These are phyloP conservation scores for Pelobates fuscus DNA, from an alignment of 2,113 vertebrate genomes.

Conservation along the genomic window DNA sequence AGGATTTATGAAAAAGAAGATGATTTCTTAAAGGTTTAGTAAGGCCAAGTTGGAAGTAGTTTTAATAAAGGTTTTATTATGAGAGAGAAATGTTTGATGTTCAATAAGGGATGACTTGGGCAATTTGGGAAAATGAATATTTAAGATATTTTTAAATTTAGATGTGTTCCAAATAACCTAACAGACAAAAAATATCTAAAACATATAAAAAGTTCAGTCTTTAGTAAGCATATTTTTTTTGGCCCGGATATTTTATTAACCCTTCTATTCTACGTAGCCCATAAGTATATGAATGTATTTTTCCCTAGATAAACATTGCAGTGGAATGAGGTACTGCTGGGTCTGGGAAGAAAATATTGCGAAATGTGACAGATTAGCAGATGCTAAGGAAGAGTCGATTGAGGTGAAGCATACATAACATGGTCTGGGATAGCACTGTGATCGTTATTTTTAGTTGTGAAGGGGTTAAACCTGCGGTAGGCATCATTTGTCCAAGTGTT, in stretches of 20 bases:
- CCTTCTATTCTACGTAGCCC: neutral
- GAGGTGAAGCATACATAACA: constrained; percentile 30
- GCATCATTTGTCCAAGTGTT: constrained; percentile 37
- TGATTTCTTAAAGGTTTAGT: too few species aligned
- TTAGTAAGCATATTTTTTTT: too few species aligned
- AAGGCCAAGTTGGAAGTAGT: too few species aligned
- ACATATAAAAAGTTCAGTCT: too few species aligned
- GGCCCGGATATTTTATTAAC: neutral
- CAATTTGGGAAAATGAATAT: too few species aligned
- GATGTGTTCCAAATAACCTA: too few species aligned
- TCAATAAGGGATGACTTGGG: too few species aligned
- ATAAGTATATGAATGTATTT: neutral
- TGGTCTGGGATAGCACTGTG: constrained; percentile 7
- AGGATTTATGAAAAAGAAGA: too few species aligned
- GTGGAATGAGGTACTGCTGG: constrained; percentile 17
- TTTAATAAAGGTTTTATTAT: too few species aligned
- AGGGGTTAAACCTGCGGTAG: constrained; percentile 29
- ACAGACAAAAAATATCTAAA: too few species aligned
- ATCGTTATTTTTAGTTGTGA: neutral
- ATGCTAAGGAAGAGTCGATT: constrained; percentile 39
- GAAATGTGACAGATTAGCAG: constrained; percentile 48
- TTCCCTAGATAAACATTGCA: constrained; percentile 19
- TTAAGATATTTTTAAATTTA: too few species aligned
- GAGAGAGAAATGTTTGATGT: too few species aligned
- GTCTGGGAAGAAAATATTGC: constrained; percentile 39